These are phyloP conservation scores for Ianthella basta DNA, from an alignment of 37 sponge, comb jelly and placozoan genomes.

Conservation along the genomic window DNA sequence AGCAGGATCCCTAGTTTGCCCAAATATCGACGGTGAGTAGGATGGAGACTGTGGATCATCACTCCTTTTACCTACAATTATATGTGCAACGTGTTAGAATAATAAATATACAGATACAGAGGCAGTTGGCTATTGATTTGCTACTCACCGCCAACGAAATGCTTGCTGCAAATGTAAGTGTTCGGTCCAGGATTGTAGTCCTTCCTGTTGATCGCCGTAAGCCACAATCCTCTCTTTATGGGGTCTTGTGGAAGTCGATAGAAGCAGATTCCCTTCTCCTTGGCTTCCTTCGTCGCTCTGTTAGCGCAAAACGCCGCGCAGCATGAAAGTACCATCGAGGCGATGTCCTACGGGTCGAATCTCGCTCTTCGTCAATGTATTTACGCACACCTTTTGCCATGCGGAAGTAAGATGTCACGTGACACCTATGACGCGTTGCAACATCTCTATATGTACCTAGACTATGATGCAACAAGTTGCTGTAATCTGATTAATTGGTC, in stretches of 20 bases:
- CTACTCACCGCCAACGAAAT: constrained; percentile 43
- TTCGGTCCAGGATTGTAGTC: constrained; percentile 10
- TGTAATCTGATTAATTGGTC: no score
- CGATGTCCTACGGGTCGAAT: background rate
- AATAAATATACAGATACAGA: no score
- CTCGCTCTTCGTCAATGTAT: background rate
- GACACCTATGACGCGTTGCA: no score
- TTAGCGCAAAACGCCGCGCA: constrained; percentile 15
- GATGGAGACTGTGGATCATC: constrained; percentile 18
- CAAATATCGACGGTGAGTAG: constrained; percentile 1
- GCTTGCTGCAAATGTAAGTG: constrained; percentile 28
- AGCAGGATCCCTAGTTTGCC: background rate
- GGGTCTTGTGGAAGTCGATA: constrained; percentile 17
- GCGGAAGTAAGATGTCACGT: no score
- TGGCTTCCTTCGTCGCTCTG: background rate
- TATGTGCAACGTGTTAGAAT: no score
- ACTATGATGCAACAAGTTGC: no score
- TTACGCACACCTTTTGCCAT: background rate
- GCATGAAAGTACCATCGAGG: constrained; percentile 6
- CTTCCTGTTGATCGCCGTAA: constrained; percentile 19
- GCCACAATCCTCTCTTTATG: background rate
- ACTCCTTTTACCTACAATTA: constrained; percentile 20
- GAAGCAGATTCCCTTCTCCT: constrained; percentile 2
- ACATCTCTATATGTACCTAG: background rate
- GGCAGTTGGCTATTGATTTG: no score